Conservation (phyloP, 2,797 vertebrate genomes). For the Phoebastria nigripes region DNA sequence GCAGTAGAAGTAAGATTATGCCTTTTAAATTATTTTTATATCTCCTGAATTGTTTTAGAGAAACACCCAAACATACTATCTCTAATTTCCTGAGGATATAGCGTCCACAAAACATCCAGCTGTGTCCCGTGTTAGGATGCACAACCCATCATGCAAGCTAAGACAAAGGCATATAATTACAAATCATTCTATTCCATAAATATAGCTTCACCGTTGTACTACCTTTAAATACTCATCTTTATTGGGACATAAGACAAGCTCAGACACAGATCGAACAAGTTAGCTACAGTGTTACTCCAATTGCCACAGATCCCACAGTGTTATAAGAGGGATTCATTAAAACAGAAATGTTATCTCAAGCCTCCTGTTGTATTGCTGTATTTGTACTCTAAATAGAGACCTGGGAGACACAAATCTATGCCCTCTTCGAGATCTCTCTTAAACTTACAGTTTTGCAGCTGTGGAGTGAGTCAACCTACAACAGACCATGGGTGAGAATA, state of each 20-base stretch:
- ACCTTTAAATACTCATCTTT: slow-evolving; percentile 24
- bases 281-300: background rate
- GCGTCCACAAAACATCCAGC: background rate
- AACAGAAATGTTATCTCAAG: background rate
- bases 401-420: background rate
- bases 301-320: background rate
- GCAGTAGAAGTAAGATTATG: background rate
- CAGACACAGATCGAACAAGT: background rate
- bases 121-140: background rate
- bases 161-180: background rate
- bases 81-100: background rate
- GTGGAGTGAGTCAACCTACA: background rate
- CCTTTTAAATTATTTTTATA: background rate
- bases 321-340: background rate
- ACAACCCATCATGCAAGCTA: background rate
- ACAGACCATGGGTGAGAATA: background rate
- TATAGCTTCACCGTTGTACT: background rate
- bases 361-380: background rate
- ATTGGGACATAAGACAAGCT: background rate
- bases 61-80: background rate
- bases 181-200: background rate
- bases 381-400: background rate
- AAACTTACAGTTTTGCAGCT: background rate
- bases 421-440: background rate
- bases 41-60: background rate